Evolutionary conservation across 2,888 invertebrate species (phyloP), one percentile per base, ranked within the genome.

Genomic region (Euzetes globulus): DNA sequence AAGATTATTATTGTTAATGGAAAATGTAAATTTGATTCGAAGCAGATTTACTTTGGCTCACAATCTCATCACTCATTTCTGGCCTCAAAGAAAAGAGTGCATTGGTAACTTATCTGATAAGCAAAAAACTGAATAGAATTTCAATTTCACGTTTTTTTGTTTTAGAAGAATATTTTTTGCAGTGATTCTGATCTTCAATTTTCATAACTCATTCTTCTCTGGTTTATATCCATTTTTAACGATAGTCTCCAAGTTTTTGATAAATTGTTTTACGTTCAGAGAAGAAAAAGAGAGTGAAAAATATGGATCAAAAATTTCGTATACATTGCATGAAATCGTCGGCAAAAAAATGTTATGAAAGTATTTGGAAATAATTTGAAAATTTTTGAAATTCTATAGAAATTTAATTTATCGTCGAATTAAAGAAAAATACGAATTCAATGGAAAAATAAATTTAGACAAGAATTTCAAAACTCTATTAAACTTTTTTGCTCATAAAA

Each of bases 11-110:
- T 29, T 58, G 13, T 58, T 58, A 29, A 58, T 58, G 27, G 27
- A 58, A 17, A 29, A 58, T 58, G 58, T 58, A 58, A 58, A 58
- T 58, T 58, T 58, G 27, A 29, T 58, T 19, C 11, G 13, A 58
- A 58, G 27, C 27, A 58, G 58, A 58, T 58, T 58, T 58, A 29
- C 13, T 58, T 58, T 58, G 27, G 29, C 58, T 58, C 58, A 58
- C 29, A 58, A 58, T 29, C 58, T 58, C 58, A 58, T 58, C 58
- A 29, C 58, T 58, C 58, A 58, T 58, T 58, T 29, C 15, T 27
- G 15, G 1, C 15, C 29, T 25, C 19, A 55, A 19, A 55, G 47
- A 15, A 47, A 47, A 17, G 17, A 55, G 19, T 5, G 25, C 22
- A 22, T 41, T 41, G 41, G 13, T 41, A 41, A 41, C 41, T 41